These are phyloP conservation scores for Drosophila ogumai DNA, from an alignment of 1,140 invertebrate species.

Conservation along the genomic window DNA sequence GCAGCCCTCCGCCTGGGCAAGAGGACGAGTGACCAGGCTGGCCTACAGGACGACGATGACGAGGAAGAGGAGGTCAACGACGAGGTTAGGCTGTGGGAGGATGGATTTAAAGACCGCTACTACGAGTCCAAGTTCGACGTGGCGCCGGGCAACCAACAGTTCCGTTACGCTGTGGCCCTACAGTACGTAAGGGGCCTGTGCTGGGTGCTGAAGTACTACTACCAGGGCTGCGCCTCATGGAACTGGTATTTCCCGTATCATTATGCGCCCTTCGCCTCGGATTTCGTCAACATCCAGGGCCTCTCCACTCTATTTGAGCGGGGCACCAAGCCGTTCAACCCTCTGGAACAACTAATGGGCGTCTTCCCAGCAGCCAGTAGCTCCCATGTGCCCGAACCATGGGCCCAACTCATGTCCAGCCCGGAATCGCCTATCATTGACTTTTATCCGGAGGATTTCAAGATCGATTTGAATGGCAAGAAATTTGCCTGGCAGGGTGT, in stretches of 20 bases:
- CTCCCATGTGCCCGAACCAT: slow-evolving; percentile 96
- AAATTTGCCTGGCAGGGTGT: slow-evolving; percentile 99
- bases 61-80: slow-evolving; percentile 92
- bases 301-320: slow-evolving; percentile 95
- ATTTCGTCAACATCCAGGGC: slow-evolving; percentile 96
- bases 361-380: slow-evolving; percentile 99
- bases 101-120: slow-evolving; percentile 99
- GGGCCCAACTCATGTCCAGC: slow-evolving; percentile 97
- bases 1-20: slow-evolving; percentile 87
- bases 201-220: slow-evolving; percentile 99
- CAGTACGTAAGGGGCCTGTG: slow-evolving; percentile 98
- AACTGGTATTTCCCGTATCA: slow-evolving; percentile 99
- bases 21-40: slow-evolving; percentile 78
- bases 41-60: slow-evolving; percentile 66
- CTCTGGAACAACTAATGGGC: slow-evolving; percentile 99
- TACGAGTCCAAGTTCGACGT: slow-evolving; percentile 99
- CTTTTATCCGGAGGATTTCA: slow-evolving; percentile 99
- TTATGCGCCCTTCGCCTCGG: slow-evolving; percentile 99
- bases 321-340: slow-evolving; percentile 96
- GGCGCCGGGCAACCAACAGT: slow-evolving; percentile 91
- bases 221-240: slow-evolving; percentile 99
- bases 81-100: slow-evolving; percentile 98
- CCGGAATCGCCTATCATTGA: slow-evolving; percentile 98
- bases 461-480: slow-evolving; percentile 99
- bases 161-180: slow-evolving; percentile 95